These are phyloP conservation scores for Andrena chrysosceles DNA, from an alignment of 2,888 invertebrate genomes.

Conservation along the genomic window DNA sequence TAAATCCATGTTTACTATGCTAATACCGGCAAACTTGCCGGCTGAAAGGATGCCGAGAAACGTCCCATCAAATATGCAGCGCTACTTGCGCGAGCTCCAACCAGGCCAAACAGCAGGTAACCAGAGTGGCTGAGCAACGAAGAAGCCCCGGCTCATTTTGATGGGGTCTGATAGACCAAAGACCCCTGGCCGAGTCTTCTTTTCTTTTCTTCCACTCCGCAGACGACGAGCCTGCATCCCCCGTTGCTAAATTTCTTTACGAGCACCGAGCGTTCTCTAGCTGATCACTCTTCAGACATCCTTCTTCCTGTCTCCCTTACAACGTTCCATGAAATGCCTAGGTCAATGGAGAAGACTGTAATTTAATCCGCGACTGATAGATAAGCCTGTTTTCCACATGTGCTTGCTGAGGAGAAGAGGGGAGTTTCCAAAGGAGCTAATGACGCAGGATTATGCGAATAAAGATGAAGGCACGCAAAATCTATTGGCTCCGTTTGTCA, in stretches of 20 bases:
- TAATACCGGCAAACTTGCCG: slow-evolving; percentile 81
- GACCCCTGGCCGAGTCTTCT: slow-evolving; percentile 22
- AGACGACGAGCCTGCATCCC: background rate
- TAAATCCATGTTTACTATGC: slow-evolving; percentile 83
- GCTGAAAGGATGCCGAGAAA: slow-evolving; percentile 80
- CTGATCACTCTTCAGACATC: background rate
- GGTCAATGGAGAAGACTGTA: too few species aligned
- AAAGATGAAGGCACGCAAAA: too few species aligned
- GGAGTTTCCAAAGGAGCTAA: too few species aligned
- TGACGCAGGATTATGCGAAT: too few species aligned
- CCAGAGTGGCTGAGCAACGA: slow-evolving; percentile 22
- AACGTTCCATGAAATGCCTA: too few species aligned
- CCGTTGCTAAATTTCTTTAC: slow-evolving; percentile 45
- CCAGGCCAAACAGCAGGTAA: slow-evolving; percentile 40
- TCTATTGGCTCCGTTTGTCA: too few species aligned
- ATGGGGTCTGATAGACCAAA: slow-evolving; percentile 55
- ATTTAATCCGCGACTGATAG: too few species aligned
- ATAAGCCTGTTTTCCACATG: too few species aligned
- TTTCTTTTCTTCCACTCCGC: slow-evolving; percentile 7
- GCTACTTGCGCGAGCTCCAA: slow-evolving; percentile 76
- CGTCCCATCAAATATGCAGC: slow-evolving; percentile 81
- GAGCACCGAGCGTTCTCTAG: background rate
- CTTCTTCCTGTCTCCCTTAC: too few species aligned
- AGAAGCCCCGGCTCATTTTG: slow-evolving; percentile 46
- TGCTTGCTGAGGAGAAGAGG: too few species aligned